Evolutionary conservation across 2,888 invertebrate genomes (phyloP), one percentile per base, ranked within the genome.

Genomic region (Apomyelois bistriatella): DNA sequence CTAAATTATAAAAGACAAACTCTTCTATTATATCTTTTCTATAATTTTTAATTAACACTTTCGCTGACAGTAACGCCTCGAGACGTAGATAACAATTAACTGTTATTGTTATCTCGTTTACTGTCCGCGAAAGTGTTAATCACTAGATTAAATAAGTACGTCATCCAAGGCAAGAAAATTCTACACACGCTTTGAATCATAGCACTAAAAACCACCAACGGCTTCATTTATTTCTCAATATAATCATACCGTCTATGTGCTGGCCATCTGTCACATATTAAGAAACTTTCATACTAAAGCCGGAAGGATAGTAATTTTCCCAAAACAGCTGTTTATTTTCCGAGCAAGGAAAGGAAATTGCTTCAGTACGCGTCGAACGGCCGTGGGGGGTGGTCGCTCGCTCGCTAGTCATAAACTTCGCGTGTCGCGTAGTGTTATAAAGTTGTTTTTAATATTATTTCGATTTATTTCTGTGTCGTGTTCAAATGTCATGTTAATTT

Each of bases 321-420:
- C 22, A 6, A 10, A 15, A 46, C 46, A 46, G 46, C 32, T 46
- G 46, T 32, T 46, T 8, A 46, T 46, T 16, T 46, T 32, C 46
- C 32, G 15, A 28, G 9, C 46, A 16, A 32, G 46, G 56, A 56
- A 67, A 32, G 32, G 56, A 56, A 67, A 77, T 73, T 77, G 22
- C 16, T 46, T 32, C 40, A 50, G 49, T 50, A 40, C 40, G 28
- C 40, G 7, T 32, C 10, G 9, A 3, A n/a, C 40, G 9, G 60
- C 55, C 53, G 62, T 15, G 35, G 53, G 55, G 68, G 62, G 63
- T 58, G 65, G 69, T 64, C 66, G 74, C 65, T 63, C 67, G 66
- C 51, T 42, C 49, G 43, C 36, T 59, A 56, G 61, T 57, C 59
- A 54, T 53, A 54, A 57, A 64, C 58, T 65, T 59, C 64, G 57